Percentiles rank a stretch among this genome's conserved stretches.
These are phyloP conservation scores for Hylia prasina DNA, from an alignment of 2,113 vertebrate genomes.

Conservation along the genomic window DNA sequence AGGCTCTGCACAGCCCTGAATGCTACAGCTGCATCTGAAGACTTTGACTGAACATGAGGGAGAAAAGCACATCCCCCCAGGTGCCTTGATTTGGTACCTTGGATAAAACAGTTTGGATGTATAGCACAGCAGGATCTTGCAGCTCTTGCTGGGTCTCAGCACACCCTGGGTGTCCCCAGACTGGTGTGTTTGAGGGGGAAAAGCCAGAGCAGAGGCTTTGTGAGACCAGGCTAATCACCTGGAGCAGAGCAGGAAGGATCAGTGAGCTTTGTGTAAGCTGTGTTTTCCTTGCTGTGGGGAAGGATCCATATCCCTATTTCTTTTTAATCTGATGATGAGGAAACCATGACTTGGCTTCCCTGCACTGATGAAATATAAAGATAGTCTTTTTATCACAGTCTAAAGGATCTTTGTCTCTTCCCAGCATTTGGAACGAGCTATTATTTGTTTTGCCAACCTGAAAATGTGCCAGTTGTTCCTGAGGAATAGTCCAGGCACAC, in stretches of 20 bases:
- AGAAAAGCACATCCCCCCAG: neutral
- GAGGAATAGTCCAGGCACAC: neutral
- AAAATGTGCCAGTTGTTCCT: neutral
- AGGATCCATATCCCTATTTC: neutral
- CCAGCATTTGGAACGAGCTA: neutral
- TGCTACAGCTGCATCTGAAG: neutral
- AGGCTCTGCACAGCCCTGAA: neutral
- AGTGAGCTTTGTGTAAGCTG: neutral
- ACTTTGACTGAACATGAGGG: rapidly evolving
- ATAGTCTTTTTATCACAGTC: neutral
- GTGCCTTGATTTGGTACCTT: neutral
- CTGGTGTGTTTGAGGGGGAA: neutral
- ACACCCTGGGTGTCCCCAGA: neutral
- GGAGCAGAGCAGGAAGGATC: neutral
- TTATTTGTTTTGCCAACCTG: neutral
- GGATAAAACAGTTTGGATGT: rapidly evolving
- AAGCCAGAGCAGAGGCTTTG: rapidly evolving
- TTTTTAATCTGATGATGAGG: neutral
- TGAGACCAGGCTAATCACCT: neutral
- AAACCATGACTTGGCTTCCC: neutral
- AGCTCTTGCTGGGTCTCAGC: neutral
- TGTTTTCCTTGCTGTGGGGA: neutral
- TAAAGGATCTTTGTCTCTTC: neutral
- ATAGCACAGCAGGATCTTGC: rapidly evolving
- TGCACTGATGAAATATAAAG: neutral